Conservation (phyloP, 2,113 vertebrate genomes). For the Acrocephalus arundinaceus region DNA sequence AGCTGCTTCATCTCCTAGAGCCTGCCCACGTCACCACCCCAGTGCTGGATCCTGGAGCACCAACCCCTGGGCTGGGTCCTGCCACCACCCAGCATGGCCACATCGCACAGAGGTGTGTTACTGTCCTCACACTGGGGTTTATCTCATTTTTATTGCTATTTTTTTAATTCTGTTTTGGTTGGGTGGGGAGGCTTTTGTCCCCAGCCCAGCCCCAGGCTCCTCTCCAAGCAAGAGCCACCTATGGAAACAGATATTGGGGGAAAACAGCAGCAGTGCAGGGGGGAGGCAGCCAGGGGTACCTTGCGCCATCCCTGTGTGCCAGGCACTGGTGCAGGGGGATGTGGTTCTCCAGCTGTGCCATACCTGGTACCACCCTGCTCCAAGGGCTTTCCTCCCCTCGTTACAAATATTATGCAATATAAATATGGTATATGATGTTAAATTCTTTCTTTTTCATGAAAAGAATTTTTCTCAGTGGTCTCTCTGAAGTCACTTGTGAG, state of each 20-base stretch:
- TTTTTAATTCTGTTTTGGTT: neutral
- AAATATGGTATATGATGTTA: neutral
- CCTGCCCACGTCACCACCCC: fast-evolving
- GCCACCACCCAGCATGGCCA: fast-evolving
- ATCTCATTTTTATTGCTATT: neutral
- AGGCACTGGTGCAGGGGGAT: fast-evolving
- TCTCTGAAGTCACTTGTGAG: neutral
- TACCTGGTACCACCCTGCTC: neutral
- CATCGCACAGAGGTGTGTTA: fast-evolving
- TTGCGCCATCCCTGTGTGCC: neutral
- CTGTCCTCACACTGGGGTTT: neutral
- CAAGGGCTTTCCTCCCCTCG: fast-evolving
- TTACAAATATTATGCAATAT: neutral
- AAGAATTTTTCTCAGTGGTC: neutral
- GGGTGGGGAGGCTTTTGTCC: neutral
- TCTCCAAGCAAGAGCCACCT: neutral
- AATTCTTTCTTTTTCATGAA: neutral
- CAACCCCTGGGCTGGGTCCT: neutral
- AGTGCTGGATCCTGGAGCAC: fast-evolving
- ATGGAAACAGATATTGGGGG: fast-evolving
- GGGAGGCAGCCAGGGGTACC: neutral
- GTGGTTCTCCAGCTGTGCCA: neutral
- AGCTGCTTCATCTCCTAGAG: neutral
- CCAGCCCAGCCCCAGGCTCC: neutral
- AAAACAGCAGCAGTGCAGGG: neutral